Base-by-base conservation (phyloP, 2,888 invertebrate genomes). In the Eristalis tenax region DNA sequence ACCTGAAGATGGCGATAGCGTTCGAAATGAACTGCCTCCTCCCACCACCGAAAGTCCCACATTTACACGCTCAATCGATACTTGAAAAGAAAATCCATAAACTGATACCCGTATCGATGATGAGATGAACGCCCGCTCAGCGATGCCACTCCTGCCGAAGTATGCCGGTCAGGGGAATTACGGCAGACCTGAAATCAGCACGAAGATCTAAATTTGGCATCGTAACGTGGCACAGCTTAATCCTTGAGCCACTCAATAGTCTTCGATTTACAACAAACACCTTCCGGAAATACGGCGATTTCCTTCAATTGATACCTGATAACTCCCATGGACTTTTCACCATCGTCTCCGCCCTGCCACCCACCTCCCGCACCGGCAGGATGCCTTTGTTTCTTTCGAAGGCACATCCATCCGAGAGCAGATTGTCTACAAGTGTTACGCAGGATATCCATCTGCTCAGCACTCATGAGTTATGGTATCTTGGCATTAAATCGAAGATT, bases 401-500 rank as follows among this genome's bases (percentile, higher is more conserved):
- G 50, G 50, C 50, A 50, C 32, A 32, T 32, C 32, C 32, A 32
- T 32, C 32, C 18, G 6, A 18, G 18, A 61, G 43, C 71, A 38
- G 71, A 71, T 61, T 71, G 61, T 61, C 43, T 71, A 61, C 43
- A 71, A 71, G 71, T 61, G 71, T 40, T 61, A 57, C 38, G 23
- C 43, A 40, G 71, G 61, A 61, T 26, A 70, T 70, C 59, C 70
- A 26, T 38, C 59, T 56, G 70, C 59, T 26, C 59, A 13, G 11
- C 26, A 59, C 68, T 26, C 61, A 40, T 70, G 70, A 57, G 40
- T 57, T 35, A 69, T 28, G 26, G 13, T 50, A 28, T 63, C 63
- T 50, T 18, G 50, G 18, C 50, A 50, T 68, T 68, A 68, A 68
- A 68, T 68, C 68, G 50, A 22, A 68, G 28, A 68, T 50, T 32